phyloP scores from a whole-genome alignment of 2,888 invertebrate species.

The Alloplasta piceator region DNA sequence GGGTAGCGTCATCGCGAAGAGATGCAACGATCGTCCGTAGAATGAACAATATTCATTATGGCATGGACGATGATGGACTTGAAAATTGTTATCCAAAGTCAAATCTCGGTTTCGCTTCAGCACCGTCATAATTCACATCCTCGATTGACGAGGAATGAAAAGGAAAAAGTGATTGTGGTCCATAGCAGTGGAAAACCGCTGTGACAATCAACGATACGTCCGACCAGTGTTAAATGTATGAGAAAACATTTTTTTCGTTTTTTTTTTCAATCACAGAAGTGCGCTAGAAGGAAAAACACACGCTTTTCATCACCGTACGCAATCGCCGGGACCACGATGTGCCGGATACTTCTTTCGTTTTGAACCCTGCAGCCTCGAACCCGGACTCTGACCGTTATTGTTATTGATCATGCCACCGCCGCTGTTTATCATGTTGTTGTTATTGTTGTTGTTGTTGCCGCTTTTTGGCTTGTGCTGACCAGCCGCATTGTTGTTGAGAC shows the following conservation, averaged over 20 bases:
- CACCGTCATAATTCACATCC: no score
- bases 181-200: neutral
- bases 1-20: no score
- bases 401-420: slow-evolving; percentile 70
- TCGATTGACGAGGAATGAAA: no score
- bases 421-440: slow-evolving; percentile 45
- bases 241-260: slow-evolving; percentile 31
- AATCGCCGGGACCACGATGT: slow-evolving; percentile 79
- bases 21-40: neutral
- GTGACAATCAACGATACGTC: slow-evolving; percentile 10
- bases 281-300: slow-evolving; percentile 42
- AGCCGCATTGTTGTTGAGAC: slow-evolving; percentile 70
- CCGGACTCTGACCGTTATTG: slow-evolving; percentile 78
- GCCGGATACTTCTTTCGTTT: slow-evolving; percentile 80
- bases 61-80: neutral
- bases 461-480: slow-evolving; percentile 77
- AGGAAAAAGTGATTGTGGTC: no score
- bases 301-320: slow-evolving; percentile 82
- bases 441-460: slow-evolving; percentile 55
- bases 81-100: no score
- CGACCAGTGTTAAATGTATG: slow-evolving; percentile 18
- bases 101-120: no score
- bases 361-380: slow-evolving; percentile 75
- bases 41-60: neutral
- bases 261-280: slow-evolving; percentile 35